phyloP scores from a whole-genome alignment of 2,888 invertebrate species.

The Amphimallon solstitiale region DNA sequence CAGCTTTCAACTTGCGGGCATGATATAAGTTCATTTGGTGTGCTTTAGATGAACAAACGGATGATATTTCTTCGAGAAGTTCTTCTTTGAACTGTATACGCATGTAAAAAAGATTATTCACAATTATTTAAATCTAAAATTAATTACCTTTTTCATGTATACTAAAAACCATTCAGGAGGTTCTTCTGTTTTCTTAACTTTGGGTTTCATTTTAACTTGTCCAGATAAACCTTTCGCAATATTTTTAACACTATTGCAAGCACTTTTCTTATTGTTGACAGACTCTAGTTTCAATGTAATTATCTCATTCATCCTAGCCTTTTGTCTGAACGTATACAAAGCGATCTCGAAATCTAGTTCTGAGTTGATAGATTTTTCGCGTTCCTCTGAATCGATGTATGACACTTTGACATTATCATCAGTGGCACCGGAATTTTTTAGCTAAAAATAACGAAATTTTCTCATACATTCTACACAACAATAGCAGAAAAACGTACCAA shows the following conservation, averaged over 20 bases:
- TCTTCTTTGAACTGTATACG: constrained; percentile 57
- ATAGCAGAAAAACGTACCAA: constrained; percentile 55
- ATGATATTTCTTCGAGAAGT: constrained; percentile 55
- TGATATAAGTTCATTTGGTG: constrained; percentile 44
- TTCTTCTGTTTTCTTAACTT: neutral
- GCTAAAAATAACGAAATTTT: constrained; percentile 47
- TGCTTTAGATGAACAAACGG: constrained; percentile 47
- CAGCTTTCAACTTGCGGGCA: constrained; percentile 51
- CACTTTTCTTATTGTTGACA: constrained; percentile 44
- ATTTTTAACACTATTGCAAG: constrained; percentile 12
- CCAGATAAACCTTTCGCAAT: constrained; percentile 35
- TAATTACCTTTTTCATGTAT: constrained; percentile 58
- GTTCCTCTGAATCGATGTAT: constrained; percentile 61
- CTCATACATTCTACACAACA: neutral
- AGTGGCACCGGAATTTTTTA: constrained; percentile 62
- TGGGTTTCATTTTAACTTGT: constrained; percentile 5
- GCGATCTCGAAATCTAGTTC: constrained; percentile 63
- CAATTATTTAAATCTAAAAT: neutral
- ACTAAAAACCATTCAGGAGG: constrained; percentile 60
- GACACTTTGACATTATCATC: constrained; percentile 59
- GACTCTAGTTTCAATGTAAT: constrained; percentile 59
- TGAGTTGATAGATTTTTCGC: constrained; percentile 61
- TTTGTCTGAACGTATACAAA: constrained; percentile 58
- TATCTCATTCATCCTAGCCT: constrained; percentile 58
- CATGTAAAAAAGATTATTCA: constrained; percentile 3